Base-by-base conservation (phyloP, 2,888 invertebrate species). In the Callinectes sapidus region DNA sequence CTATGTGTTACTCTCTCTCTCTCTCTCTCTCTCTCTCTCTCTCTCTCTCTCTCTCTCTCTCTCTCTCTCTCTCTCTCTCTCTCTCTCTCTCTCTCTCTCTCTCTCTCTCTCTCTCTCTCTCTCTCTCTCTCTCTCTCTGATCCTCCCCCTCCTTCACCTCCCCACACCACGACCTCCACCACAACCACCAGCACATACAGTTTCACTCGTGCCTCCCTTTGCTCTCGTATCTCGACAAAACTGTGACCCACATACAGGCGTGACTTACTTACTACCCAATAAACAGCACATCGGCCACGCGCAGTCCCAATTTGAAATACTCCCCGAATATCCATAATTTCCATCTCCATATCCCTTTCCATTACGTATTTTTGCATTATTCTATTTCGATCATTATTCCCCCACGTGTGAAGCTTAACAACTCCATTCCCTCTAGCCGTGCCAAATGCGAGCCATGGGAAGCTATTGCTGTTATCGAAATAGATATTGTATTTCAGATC, bases 21-120 rank as follows among this genome's bases (percentile, higher is more conserved):
- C 61, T 61, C 61, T 61, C 61, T 61, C 61, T 61, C 61, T 61
- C 61, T 61, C 61, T 61, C 61, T 61, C 61, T 61, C 61, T 61
- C 61, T 61, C 61, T 61, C 61, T 61, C 61, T 61, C 61, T 61
- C 61, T 61, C 61, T 61, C 61, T 61, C 55, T 55, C 55, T 55
- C 55, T 55, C 55, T 14, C 14, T 55, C 55, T 14, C 55, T 55
- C 14, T 14, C 14, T 55, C 14, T 55, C 55, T 55, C 55, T 55
- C 55, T 14, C 55, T 14, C 14, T 55, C 55, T 14, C 55, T 55
- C 55, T 8, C 10, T 55, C 10, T 55, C 55, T 55, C 55, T 55
- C 55, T 5, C 10, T 55, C 55, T 8, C 55, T 55, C 10, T 55
- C 10, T 55, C 55, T 55, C 55, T 55, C 55, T 55, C 55, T 5